phyloP scores from a whole-genome alignment of 1,140 invertebrate genomes.

The Pseudomyrmex pallidus region DNA sequence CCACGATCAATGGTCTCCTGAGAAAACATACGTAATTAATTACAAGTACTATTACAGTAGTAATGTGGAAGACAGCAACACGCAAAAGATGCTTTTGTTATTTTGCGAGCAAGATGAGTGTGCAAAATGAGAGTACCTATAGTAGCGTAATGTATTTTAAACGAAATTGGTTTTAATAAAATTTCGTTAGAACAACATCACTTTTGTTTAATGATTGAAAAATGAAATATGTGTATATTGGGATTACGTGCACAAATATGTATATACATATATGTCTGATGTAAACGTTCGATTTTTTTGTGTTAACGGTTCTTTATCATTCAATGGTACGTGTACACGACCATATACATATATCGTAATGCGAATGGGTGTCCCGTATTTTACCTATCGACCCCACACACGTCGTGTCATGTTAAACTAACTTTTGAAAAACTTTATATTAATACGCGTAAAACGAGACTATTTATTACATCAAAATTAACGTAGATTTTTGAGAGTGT shows the following conservation, averaged over 20 bases:
- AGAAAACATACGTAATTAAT: conserved; percentile 30
- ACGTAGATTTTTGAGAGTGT: background rate
- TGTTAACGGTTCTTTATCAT: conserved; percentile 47
- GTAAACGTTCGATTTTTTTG: conserved; percentile 48
- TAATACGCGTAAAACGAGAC: background rate
- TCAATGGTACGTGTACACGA: conserved; percentile 22
- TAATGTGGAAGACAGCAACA: conserved; percentile 14
- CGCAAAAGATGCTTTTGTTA: conserved; percentile 14
- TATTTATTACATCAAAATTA: background rate
- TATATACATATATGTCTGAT: background rate
- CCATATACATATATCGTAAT: conserved; percentile 22
- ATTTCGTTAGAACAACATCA: conserved; percentile 39
- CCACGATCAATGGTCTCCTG: conserved; percentile 7
- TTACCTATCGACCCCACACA: conserved; percentile 1
- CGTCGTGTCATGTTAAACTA: background rate
- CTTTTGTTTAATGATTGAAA: conserved; percentile 48
- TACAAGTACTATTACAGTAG: background rate
- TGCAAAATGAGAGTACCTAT: conserved; percentile 1
- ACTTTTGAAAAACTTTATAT: conserved; percentile 18
- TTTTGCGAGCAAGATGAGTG: background rate
- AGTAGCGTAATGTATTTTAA: background rate
- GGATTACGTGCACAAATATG: background rate
- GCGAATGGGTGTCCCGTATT: conserved; percentile 28
- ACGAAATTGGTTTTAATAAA: conserved; percentile 19
- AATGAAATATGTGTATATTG: conserved; percentile 22